Percentiles rank a stretch among this genome's conserved stretches.
phyloP scores from a whole-genome alignment of 2,888 invertebrate genomes.

The Axea sp. region DNA sequence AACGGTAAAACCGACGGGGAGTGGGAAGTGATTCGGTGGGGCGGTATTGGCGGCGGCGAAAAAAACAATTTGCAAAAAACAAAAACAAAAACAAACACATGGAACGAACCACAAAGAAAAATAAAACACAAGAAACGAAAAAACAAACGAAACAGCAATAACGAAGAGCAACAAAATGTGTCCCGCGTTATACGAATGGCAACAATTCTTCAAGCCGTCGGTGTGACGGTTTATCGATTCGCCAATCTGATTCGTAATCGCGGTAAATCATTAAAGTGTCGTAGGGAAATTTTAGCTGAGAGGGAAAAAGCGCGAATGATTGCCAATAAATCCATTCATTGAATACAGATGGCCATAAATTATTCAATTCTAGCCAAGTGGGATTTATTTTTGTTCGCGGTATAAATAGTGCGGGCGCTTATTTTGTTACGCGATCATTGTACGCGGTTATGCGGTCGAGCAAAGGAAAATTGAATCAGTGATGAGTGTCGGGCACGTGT shows the following conservation, averaged over 20 bases:
- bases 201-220: constrained; percentile 22
- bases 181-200: constrained; percentile 11
- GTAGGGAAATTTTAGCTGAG: constrained; percentile 11
- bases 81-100: too few species aligned
- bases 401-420: neutral
- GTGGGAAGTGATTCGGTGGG: too few species aligned
- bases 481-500: too few species aligned
- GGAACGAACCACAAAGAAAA: too few species aligned
- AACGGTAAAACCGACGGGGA: too few species aligned
- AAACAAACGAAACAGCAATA: neutral
- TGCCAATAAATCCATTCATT: constrained; percentile 21
- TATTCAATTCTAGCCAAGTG: neutral
- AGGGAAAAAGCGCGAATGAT: constrained; percentile 4
- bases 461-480: too few species aligned
- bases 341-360: constrained; percentile 8
- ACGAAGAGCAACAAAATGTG: constrained; percentile 13
- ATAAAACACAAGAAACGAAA: too few species aligned
- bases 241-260: constrained; percentile 24
- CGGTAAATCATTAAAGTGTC: constrained; percentile 28
- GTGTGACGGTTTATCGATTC: constrained; percentile 27
- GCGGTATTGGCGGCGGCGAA: too few species aligned
- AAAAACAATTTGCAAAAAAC: too few species aligned
- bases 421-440: too few species aligned
- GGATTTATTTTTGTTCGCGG: constrained; percentile 2
- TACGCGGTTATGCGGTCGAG: too few species aligned